Percentiles rank a stretch among this genome's conserved stretches.
phyloP scores from a whole-genome alignment of 2,888 invertebrate species.

The Dolichomitus sp. region DNA sequence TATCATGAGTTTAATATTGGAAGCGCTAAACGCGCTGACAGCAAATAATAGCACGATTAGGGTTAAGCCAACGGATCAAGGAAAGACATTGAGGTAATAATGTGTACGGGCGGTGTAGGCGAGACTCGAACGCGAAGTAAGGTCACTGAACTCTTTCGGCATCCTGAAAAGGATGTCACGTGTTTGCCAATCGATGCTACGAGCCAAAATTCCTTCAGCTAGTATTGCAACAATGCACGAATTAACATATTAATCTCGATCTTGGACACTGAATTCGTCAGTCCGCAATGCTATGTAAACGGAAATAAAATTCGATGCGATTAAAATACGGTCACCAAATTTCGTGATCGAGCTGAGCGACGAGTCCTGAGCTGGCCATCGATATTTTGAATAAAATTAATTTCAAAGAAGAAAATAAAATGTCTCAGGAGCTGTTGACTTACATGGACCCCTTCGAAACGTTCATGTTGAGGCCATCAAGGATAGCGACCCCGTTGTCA shows the following conservation, averaged over 20 bases:
- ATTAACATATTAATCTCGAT: constrained; percentile 12
- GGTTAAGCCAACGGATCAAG: constrained; percentile 2
- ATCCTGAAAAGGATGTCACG: constrained; percentile 6
- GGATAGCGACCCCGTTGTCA: constrained; percentile 88
- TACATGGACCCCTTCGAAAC: constrained; percentile 93
- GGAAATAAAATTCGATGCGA: not conserved
- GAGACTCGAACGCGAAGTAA: not conserved
- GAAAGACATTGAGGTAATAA: constrained; percentile 21
- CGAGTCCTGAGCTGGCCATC: not conserved
- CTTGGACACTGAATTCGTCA: not conserved
- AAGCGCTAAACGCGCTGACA: constrained; percentile 41
- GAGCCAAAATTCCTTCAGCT: constrained; percentile 1
- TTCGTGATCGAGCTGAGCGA: not conserved
- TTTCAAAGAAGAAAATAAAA: not conserved
- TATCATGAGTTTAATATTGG: constrained; percentile 49
- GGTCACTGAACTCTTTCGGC: not conserved
- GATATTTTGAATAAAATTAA: not conserved
- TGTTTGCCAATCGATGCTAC: not conserved
- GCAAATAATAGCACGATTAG: constrained; percentile 10
- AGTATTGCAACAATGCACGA: not conserved
- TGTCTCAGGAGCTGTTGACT: constrained; percentile 85
- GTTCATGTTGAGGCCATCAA: constrained; percentile 91
- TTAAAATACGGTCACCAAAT: not conserved
- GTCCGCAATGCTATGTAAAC: not conserved
- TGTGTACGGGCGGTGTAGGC: not conserved